Evolutionary conservation across 1,140 invertebrate species (phyloP).

Genomic region (Drosophila funebris): DNA sequence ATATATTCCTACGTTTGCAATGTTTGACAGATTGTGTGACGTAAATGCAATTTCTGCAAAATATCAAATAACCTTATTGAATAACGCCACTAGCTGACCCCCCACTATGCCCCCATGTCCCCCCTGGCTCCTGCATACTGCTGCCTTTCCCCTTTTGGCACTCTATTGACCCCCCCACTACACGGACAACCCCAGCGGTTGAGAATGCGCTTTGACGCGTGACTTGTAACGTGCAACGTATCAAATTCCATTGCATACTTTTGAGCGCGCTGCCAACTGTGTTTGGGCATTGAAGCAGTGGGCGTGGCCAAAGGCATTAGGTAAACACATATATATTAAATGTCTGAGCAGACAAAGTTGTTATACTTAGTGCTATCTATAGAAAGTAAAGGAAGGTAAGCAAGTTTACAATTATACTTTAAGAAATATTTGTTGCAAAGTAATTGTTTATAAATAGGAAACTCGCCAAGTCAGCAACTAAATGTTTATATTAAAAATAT

Average conservation of each 20-base stretch:
- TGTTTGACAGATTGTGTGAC: slow-evolving; percentile 37
- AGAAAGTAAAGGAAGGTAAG: too few relatives aligned
- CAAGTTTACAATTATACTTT: too few relatives aligned
- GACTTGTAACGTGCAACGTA: neutral
- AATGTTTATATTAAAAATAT: too few relatives aligned
- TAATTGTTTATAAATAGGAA: too few relatives aligned
- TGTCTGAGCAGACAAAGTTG: too few relatives aligned
- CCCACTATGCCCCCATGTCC: neutral
- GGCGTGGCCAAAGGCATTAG: neutral
- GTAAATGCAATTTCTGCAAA: slow-evolving; percentile 42
- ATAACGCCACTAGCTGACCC: slow-evolving; percentile 19
- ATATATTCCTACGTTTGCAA: neutral
- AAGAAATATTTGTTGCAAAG: too few relatives aligned
- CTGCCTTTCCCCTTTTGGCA: neutral
- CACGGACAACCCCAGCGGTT: too few relatives aligned
- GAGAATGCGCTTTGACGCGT: slow-evolving; percentile 23
- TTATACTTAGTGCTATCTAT: too few relatives aligned
- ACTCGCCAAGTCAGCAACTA: too few relatives aligned
- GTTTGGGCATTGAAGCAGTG: neutral
- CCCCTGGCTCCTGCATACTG: neutral
- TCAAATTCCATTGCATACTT: slow-evolving; percentile 38
- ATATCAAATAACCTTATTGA: slow-evolving; percentile 46
- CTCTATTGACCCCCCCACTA: neutral
- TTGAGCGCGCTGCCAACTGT: slow-evolving; percentile 3
- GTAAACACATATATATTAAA: too few relatives aligned